Evolutionary conservation across 2,113 vertebrate genomes (phyloP), one percentile per base, ranked within the genome.

Genomic region (Pteropus alecto): DNA sequence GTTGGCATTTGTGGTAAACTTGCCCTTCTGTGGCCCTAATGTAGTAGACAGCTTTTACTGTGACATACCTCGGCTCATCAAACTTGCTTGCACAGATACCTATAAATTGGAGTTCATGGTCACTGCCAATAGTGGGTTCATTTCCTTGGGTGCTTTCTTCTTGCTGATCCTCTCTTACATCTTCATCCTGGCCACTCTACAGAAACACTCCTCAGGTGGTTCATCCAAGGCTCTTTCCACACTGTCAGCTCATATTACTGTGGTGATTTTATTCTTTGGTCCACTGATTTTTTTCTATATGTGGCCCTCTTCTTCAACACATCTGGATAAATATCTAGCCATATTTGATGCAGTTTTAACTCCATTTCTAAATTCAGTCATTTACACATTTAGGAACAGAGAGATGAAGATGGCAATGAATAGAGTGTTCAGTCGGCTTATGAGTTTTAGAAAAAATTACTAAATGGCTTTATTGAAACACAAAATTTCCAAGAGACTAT

Each of bases 331-430:
- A 63, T 96, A 97, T 97, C 87, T 97, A 91, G 94, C 90, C 15
- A 81, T 97, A 48, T 96, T 96, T 95, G 94, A 97, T 96, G 96
- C 96, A 74, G 43, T 97, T 95, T 74, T 97, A 58, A 97, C 71
- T 81, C 90, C 97, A 15, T 96, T 96, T 85, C 65, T 97, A 78
- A 97, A 97, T 92, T 93, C 97, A 35, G 56, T 97, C 60, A 97
- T 97, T 38, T 97, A 97, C 2, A 96, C 96, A 76, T 74, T 97
- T 13, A 97, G 94, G 35, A 96, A 97, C 28, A 87, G 77, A 85
- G 87, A 97, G 16, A 91, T 97, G 97, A 93, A 89, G 71, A 35
- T 24, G 6, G 96, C 94, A 35, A 85, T 96, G 22, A 97, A 15
- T 43, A 97, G 83, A 95, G 13, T 91, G 19, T 79, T 87, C 28